phyloP scores from a whole-genome alignment of 2,888 invertebrate genomes.

The Monochamus alternatus region DNA sequence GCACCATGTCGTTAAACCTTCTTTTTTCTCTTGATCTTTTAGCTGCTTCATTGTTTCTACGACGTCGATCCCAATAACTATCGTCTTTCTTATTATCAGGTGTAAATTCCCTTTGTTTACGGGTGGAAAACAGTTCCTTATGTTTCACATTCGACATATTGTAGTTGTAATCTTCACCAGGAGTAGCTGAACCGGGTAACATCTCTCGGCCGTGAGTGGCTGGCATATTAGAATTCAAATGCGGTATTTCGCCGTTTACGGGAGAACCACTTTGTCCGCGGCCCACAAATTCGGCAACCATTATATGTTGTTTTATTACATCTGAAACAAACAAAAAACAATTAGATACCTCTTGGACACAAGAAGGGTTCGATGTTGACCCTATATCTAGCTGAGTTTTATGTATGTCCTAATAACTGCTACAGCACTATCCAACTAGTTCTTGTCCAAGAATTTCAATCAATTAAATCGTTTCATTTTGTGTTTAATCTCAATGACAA shows the following conservation, averaged over 20 bases:
- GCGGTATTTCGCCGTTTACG: slow-evolving; percentile 80
- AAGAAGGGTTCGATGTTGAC: too few relatives aligned
- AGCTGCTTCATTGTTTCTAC: slow-evolving; percentile 97
- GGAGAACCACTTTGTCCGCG: slow-evolving; percentile 82
- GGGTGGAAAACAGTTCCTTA: slow-evolving; percentile 89
- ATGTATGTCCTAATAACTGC: too few relatives aligned
- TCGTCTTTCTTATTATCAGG: slow-evolving; percentile 98
- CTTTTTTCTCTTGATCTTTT: slow-evolving; percentile 97
- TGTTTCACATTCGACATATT: slow-evolving; percentile 75
- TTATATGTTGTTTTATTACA: slow-evolving; percentile 79
- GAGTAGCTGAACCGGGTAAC: slow-evolving; percentile 67
- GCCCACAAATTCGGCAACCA: slow-evolving; percentile 90
- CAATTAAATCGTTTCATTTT: not conserved
- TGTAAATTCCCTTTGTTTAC: slow-evolving; percentile 96
- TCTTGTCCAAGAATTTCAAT: too few relatives aligned
- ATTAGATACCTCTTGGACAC: not conserved
- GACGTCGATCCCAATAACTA: slow-evolving; percentile 96
- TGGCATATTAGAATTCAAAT: slow-evolving; percentile 74
- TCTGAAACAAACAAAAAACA: slow-evolving; percentile 64
- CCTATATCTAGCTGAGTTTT: too few relatives aligned
- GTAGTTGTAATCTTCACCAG: slow-evolving; percentile 69
- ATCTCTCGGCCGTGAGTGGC: slow-evolving; percentile 70
- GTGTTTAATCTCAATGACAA: slow-evolving; percentile 35
- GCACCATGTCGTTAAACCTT: slow-evolving; percentile 95
- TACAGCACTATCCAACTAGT: too few relatives aligned